phyloP scores from a whole-genome alignment of 2,113 vertebrate genomes.

The Pseudorectes ferrugineus region DNA sequence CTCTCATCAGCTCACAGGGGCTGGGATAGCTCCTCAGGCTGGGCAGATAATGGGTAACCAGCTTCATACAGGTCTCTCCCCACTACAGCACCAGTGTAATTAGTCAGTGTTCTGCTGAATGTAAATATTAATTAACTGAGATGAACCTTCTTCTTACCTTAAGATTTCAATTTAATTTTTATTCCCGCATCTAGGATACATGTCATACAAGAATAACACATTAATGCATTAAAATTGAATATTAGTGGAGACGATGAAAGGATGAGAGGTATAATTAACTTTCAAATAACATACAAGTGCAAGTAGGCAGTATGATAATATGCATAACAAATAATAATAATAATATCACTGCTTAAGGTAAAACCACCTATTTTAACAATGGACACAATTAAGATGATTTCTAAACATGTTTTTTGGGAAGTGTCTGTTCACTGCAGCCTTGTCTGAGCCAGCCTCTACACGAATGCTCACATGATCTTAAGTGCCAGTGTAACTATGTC shows the following conservation, averaged over 20 bases:
- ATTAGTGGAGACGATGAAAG: conserved; percentile 13
- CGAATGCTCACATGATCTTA: background rate
- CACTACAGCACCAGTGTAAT: background rate
- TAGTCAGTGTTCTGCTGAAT: conserved; percentile 20
- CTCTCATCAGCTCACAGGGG: background rate
- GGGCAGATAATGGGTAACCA: conserved; percentile 27
- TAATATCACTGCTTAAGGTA: background rate
- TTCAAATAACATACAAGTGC: conserved; percentile 17
- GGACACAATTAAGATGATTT: conserved; percentile 8
- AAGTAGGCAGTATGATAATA: conserved; percentile 26
- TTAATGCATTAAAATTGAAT: conserved; percentile 26
- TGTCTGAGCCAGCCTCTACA: background rate
- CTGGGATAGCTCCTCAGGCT: conserved; percentile 19
- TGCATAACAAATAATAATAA: conserved; percentile 56
- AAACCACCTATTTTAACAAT: conserved; percentile 6
- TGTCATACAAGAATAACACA: background rate
- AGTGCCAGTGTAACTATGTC: background rate
- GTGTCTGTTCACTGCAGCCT: background rate
- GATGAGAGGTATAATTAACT: conserved; percentile 43
- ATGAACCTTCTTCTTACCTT: conserved; percentile 25
- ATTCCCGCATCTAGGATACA: background rate
- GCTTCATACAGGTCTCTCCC: background rate
- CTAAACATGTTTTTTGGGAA: conserved; percentile 1
- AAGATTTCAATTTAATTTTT: conserved; percentile 44
- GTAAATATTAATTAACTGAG: conserved; percentile 51